Percentiles rank a stretch among this genome's conserved stretches.
Conservation (phyloP, 2,113 vertebrate species). For the Gymnarchus niloticus region DNA sequence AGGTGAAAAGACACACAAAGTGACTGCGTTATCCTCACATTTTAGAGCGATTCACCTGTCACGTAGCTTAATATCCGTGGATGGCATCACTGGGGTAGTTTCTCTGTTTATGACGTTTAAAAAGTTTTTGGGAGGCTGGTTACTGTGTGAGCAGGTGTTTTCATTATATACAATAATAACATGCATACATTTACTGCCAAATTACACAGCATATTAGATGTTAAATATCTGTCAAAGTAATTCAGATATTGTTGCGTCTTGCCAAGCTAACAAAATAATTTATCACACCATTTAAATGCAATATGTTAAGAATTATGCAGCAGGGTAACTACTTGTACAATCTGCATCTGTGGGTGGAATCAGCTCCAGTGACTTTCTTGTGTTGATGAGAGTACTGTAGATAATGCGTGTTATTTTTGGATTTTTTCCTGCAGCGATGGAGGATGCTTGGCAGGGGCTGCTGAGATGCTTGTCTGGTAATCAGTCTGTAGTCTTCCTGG, state of each 20-base stretch:
- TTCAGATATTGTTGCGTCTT: neutral
- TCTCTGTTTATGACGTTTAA: neutral
- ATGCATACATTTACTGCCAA: neutral
- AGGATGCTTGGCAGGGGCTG: neutral
- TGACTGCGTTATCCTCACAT: constrained; percentile 47
- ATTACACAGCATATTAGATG: neutral
- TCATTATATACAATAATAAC: neutral
- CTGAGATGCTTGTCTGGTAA: neutral
- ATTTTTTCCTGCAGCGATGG: constrained; percentile 3
- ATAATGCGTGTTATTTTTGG: constrained; percentile 2
- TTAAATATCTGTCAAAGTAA: neutral
- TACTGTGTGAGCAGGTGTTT: neutral
- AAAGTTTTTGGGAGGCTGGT: neutral
- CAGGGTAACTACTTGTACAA: neutral
- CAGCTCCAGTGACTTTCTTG: neutral
- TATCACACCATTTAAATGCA: neutral
- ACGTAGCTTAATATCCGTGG: neutral
- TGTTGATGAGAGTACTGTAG: constrained; percentile 11
- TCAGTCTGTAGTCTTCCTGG: neutral
- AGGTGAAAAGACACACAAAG: constrained; percentile 50
- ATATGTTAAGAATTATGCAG: neutral
- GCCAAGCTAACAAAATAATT: neutral
- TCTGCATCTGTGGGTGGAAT: neutral
- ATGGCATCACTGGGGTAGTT: neutral
- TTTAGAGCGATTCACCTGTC: constrained; percentile 44